phyloP scores from a whole-genome alignment of 2,113 vertebrate genomes.

The Menidia beryllina region DNA sequence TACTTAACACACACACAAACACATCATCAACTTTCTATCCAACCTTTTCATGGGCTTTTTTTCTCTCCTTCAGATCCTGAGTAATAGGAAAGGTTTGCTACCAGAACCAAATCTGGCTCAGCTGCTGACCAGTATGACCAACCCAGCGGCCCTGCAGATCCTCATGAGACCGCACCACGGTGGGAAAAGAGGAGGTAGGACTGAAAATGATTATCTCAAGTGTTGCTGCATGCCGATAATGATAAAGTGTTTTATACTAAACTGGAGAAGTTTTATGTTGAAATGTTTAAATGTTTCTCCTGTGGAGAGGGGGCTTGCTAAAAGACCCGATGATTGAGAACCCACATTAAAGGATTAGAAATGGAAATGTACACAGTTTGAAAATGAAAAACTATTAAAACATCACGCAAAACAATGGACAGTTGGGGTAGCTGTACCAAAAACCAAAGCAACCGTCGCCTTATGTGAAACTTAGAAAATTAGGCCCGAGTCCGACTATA shows the following conservation, averaged over 20 bases:
- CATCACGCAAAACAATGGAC: too few species aligned
- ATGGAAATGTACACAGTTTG: too few species aligned
- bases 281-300: neutral
- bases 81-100: constrained; percentile 92
- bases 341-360: neutral
- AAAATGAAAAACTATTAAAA: too few species aligned
- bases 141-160: constrained; percentile 93
- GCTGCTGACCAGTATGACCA: constrained; percentile 94
- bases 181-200: constrained; percentile 85
- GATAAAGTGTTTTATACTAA: neutral
- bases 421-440: too few species aligned
- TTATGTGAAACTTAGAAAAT: neutral
- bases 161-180: constrained; percentile 90
- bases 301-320: neutral
- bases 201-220: neutral
- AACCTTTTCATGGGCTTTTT: constrained; percentile 47
- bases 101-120: constrained; percentile 94
- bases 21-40: neutral
- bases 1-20: constrained; percentile 4
- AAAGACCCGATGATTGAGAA: neutral
- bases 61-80: constrained; percentile 86
- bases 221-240: neutral
- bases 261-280: neutral
- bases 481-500: neutral
- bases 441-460: too few species aligned